Percentiles rank a stretch among this genome's conserved stretches.
Conservation (phyloP, 2,113 vertebrate genomes). For the Hylia prasina region DNA sequence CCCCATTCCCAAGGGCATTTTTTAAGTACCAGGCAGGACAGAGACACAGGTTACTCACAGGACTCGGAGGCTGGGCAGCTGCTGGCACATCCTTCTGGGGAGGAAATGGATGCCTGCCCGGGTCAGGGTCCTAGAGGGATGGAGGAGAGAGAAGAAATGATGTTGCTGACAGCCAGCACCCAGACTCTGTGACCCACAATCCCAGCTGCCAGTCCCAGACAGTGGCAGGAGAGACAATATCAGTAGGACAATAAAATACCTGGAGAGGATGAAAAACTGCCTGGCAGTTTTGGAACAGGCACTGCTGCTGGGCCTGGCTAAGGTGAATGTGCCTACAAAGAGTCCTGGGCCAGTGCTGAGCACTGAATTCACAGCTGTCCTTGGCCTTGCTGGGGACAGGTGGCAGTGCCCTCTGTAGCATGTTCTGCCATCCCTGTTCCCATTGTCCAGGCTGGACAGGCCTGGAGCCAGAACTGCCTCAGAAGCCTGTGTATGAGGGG, state of each 20-base stretch:
- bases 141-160: neutral
- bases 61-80: slow-evolving; percentile 86
- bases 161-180: neutral
- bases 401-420: neutral
- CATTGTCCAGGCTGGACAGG: neutral
- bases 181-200: neutral
- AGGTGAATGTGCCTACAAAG: neutral
- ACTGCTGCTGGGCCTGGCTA: neutral
- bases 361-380: neutral
- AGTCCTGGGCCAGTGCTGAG: neutral
- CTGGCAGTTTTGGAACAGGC: neutral
- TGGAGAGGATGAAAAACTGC: neutral
- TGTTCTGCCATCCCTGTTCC: neutral
- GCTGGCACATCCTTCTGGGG: slow-evolving; percentile 87
- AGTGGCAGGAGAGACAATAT: neutral
- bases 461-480: neutral
- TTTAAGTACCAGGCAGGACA: neutral
- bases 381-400: rapidly evolving
- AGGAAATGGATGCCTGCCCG: slow-evolving; percentile 84
- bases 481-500: neutral
- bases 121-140: slow-evolving; percentile 82
- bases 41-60: slow-evolving; percentile 78
- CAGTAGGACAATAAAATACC: neutral
- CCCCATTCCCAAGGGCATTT: neutral
- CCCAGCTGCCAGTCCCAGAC: neutral